Percentiles rank a stretch among this genome's conserved stretches.
These are phyloP conservation scores for Halcyon senegalensis DNA, from an alignment of 2,113 vertebrate species.

Conservation along the genomic window DNA sequence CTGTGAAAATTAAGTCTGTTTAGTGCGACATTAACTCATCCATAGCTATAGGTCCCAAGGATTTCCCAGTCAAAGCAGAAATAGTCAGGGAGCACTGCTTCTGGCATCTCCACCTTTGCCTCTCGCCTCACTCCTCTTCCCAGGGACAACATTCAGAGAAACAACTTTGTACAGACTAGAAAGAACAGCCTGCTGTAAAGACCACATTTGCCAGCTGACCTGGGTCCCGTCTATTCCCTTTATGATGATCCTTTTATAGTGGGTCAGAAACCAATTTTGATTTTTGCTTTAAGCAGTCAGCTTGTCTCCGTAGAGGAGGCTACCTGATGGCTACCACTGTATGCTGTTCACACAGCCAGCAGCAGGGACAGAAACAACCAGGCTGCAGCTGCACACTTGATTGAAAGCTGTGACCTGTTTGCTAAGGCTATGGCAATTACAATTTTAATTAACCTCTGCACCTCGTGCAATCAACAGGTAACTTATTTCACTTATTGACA, in stretches of 20 bases:
- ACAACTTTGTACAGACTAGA: background rate
- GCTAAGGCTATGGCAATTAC: background rate
- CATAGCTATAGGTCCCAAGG: background rate
- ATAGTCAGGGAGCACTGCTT: fast-evolving
- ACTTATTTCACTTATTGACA: conserved; percentile 12
- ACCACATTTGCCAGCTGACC: background rate
- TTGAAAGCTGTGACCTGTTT: background rate
- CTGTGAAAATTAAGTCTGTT: background rate
- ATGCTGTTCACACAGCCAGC: background rate
- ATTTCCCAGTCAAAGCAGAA: background rate
- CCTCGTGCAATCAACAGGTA: background rate
- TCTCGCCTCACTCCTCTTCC: background rate
- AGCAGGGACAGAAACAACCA: background rate
- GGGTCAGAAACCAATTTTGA: background rate
- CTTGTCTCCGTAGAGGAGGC: background rate
- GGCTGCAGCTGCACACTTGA: fast-evolving
- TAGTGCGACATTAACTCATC: background rate
- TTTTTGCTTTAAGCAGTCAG: background rate
- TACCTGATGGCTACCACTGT: background rate
- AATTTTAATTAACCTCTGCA: conserved; percentile 55
- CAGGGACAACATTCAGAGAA: background rate
- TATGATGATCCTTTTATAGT: background rate
- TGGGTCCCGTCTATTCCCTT: background rate
- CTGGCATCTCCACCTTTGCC: background rate
- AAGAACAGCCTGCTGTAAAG: background rate